Evolutionary conservation across 2,888 invertebrate genomes (phyloP).

Genomic region (Apamea sordens): DNA sequence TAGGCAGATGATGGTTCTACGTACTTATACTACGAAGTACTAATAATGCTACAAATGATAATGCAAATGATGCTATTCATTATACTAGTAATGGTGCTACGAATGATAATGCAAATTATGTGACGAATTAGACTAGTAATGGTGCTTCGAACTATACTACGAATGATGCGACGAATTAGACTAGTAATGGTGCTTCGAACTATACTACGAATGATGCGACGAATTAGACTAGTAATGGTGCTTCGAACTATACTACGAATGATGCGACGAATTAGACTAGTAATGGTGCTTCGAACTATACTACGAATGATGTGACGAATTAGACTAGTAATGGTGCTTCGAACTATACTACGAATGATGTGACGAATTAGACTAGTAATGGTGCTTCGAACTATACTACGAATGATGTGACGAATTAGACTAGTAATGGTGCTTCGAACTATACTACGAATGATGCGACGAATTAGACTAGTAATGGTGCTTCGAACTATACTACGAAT

Average conservation of each 20-base stretch:
- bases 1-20: too few species aligned
- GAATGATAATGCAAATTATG: not conserved
- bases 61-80: too few species aligned
- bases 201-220: slow-evolving; percentile 2
- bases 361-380: not conserved
- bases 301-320: not conserved
- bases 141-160: too few species aligned
- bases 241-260: too few species aligned
- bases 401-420: not conserved
- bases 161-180: not conserved
- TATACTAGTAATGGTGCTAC: not conserved
- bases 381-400: not conserved
- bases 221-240: not conserved
- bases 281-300: not conserved
- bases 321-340: not conserved
- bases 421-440: too few species aligned
- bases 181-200: not conserved
- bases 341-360: too few species aligned
- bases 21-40: too few species aligned
- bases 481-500: not conserved
- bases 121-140: not conserved
- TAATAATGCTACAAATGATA: too few species aligned
- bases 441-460: not conserved
- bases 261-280: not conserved
- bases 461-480: not conserved